Conservation (phyloP, 2,113 vertebrate species). For the Numenius arquata region DNA sequence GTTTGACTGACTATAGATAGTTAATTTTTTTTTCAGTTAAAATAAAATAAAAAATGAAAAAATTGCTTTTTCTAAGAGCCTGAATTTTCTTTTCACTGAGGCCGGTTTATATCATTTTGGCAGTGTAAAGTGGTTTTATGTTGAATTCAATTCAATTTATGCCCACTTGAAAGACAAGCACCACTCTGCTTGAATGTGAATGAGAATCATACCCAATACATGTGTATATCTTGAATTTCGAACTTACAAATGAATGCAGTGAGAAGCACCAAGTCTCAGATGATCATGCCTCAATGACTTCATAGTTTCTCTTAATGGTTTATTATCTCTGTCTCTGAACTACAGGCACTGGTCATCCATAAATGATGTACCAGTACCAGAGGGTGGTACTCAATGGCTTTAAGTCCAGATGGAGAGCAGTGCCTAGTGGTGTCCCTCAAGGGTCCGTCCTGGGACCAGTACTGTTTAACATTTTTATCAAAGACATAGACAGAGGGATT, state of each 20-base stretch:
- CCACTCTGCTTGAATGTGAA: not conserved
- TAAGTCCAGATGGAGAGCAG: no score
- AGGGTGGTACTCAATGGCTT: no score
- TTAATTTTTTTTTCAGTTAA: not conserved
- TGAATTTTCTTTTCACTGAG: not conserved
- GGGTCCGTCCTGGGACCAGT: no score
- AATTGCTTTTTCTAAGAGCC: not conserved
- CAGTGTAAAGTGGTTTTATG: not conserved
- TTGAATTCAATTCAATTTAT: not conserved
- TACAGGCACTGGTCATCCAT: accelerated
- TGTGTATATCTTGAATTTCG: not conserved
- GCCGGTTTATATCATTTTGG: not conserved
- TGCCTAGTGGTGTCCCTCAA: no score
- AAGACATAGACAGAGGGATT: no score
- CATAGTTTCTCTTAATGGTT: not conserved
- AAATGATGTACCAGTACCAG: no score
- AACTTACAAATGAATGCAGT: not conserved
- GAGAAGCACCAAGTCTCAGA: not conserved
- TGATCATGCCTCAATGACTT: not conserved
- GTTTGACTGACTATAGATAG: not conserved
- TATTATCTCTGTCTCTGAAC: not conserved
- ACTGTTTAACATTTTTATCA: no score
- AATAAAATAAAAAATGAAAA: not conserved
- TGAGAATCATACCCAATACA: not conserved
- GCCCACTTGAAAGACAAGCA: not conserved